A percentile compares a stretch with the other conserved stretches of the same genome.
Evolutionary conservation across 2,113 vertebrate genomes (phyloP).

Genomic region (Indicator maculatus): DNA sequence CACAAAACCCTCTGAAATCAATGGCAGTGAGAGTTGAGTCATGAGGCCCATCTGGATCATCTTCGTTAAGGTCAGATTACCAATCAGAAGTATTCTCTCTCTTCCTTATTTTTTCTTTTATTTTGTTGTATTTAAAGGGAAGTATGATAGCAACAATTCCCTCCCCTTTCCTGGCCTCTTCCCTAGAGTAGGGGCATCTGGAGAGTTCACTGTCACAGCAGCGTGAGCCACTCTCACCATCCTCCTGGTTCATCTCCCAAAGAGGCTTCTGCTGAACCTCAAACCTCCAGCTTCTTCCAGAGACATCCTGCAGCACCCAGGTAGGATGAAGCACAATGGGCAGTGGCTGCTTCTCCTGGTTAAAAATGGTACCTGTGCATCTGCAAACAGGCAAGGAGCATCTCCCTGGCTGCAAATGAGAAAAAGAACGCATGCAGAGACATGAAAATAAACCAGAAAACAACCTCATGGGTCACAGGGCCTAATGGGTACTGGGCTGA

Average conservation of each 20-base stretch:
- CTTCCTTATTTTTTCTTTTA: too few relatives aligned
- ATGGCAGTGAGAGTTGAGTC: neutral
- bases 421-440: neutral
- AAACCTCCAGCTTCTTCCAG: neutral
- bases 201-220: neutral
- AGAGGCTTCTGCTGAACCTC: neutral
- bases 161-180: neutral
- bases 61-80: neutral
- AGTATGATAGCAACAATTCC: neutral
- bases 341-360: neutral
- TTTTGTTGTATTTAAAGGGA: neutral
- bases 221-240: neutral
- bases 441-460: neutral
- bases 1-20: neutral
- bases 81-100: neutral
- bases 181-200: neutral
- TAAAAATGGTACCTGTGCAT: neutral
- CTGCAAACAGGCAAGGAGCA: neutral
- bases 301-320: neutral
- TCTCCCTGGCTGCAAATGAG: neutral
- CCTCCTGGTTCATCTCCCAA: neutral
- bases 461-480: neutral
- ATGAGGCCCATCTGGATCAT: neutral
- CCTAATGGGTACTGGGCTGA: neutral
- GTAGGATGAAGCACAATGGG: rapidly evolving